Evolutionary conservation across 2,797 vertebrate genomes (phyloP), one percentile per base, ranked within the genome.

Genomic region (Halcyon leucocephala): DNA sequence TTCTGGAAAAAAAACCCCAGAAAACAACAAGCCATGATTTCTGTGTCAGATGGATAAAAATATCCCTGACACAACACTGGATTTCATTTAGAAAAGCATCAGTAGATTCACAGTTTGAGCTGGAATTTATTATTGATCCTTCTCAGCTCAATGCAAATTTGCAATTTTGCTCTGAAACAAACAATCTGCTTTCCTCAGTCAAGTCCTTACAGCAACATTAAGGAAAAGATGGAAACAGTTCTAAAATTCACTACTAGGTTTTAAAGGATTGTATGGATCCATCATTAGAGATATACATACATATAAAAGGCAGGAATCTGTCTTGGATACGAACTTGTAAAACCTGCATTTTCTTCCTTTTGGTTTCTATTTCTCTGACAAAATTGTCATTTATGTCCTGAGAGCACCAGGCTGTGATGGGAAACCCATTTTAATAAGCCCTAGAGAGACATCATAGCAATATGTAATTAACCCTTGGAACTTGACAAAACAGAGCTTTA

Each of bases 11-110:
- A 51, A 14, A 51, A 18, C 15, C 49, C 41, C 37, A 20, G 20
- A 44, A 44, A 44, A 44, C 6, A 48, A 48, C 46, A 48, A 48
- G 22, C 46, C 46, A 94, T 71, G 13, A 90, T 83, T 93, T 95
- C 72, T 94, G 76, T 95, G 91, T 86, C 92, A 95, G 21, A 91
- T 37, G 31, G 67, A 84, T 93, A 97, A 96, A 96, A 96, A 95
- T 93, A 97, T 69, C 65, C 25, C 24, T 86, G 73, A 93, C 73
- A 95, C 48, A 93, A 77, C 4, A 3, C 14, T 28, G 24, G 66
- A 84, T 94, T 89, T 95, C 67, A 82, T 86, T 82, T 96, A 90
- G 51, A 86, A 88, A 88, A 73, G 15, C 86, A 76, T 76, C 61
- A 95, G 62, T 93, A 94, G 51, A 84, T 57, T 90, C 90, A 79